phyloP scores from a whole-genome alignment of 2,113 vertebrate genomes.

The Glaucomys volans region DNA sequence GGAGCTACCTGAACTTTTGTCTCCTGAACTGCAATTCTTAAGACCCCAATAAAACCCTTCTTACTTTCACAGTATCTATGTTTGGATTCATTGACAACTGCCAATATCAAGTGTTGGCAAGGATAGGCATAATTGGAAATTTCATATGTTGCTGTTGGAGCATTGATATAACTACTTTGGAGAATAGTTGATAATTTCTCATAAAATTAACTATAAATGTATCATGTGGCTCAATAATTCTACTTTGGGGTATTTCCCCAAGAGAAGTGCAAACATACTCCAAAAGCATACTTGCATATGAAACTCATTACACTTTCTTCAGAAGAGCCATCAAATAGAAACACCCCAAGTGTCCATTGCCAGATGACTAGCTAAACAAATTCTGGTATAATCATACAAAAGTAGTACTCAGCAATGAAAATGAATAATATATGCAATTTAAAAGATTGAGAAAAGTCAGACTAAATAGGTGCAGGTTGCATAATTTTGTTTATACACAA shows the following conservation, averaged over 20 bases:
- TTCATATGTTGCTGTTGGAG: neutral
- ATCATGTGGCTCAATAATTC: neutral
- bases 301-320: conserved; percentile 29
- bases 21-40: neutral
- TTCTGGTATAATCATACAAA: neutral
- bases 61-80: neutral
- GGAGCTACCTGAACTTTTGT: neutral
- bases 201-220: conserved; percentile 17
- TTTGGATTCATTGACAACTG: neutral
- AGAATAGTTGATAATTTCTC: neutral
- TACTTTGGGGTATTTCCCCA: neutral
- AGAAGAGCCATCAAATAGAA: neutral
- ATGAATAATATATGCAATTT: neutral
- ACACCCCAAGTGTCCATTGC: neutral
- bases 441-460: neutral
- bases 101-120: neutral
- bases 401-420: neutral
- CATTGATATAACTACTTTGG: neutral
- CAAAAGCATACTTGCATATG: neutral
- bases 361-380: neutral
- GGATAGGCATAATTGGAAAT: neutral
- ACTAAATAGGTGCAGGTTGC: neutral
- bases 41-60: neutral
- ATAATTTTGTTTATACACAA: neutral
- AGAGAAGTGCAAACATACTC: neutral